These are phyloP conservation scores for Ceratina japonica DNA, from an alignment of 1,140 invertebrate species.

Conservation along the genomic window DNA sequence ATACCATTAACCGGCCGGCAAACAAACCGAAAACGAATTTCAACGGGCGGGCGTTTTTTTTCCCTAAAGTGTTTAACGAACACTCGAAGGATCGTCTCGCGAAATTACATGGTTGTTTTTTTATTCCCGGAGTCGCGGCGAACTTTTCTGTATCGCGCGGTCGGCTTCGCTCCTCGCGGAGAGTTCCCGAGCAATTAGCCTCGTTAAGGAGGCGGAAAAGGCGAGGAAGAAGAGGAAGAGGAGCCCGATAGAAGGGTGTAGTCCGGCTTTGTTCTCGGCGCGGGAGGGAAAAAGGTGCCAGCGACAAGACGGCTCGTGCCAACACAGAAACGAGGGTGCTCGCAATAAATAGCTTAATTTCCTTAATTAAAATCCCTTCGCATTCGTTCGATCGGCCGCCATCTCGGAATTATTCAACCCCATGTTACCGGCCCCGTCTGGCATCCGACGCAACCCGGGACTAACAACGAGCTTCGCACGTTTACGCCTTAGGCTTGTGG, in stretches of 20 bases:
- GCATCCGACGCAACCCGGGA: neutral
- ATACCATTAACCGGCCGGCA: conserved; percentile 8
- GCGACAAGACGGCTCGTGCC: conserved; percentile 8
- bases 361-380: conserved; percentile 68
- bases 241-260: conserved; percentile 31
- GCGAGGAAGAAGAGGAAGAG: conserved; percentile 23
- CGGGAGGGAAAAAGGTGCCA: conserved; percentile 23
- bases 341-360: conserved; percentile 72
- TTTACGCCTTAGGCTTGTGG: conserved; percentile 11
- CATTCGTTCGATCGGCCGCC: neutral
- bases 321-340: conserved; percentile 14
- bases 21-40: conserved; percentile 10
- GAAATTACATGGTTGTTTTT: conserved; percentile 52
- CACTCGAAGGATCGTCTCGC: conserved; percentile 31
- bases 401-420: neutral
- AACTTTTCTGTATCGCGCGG: conserved; percentile 38
- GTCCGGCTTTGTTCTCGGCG: conserved; percentile 36
- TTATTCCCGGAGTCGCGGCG: neutral
- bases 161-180: conserved; percentile 6
- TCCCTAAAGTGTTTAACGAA: conserved; percentile 52
- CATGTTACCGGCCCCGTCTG: neutral
- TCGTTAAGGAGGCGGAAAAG: conserved; percentile 51
- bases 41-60: neutral
- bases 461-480: neutral
- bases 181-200: conserved; percentile 59